Percentiles rank a stretch among this genome's conserved stretches.
These are phyloP conservation scores for Hyperopisus bebe DNA, from an alignment of 2,113 vertebrate genomes.

Conservation along the genomic window DNA sequence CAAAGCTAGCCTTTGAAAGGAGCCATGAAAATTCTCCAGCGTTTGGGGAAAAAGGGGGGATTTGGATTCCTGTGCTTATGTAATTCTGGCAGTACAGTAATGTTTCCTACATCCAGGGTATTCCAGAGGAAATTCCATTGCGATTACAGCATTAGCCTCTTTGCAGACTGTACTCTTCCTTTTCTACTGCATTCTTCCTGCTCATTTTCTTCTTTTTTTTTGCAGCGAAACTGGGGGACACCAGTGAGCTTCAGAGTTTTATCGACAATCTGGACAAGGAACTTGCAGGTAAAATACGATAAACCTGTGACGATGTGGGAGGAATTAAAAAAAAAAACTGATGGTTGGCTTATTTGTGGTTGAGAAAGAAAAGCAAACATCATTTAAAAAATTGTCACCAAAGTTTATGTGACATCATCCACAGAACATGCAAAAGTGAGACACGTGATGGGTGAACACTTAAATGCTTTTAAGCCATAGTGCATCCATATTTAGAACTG, in stretches of 20 bases:
- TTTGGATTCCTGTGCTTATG: constrained; percentile 32
- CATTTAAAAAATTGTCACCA: neutral
- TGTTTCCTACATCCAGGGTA: constrained; percentile 31
- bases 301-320: neutral
- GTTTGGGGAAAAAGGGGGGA: neutral
- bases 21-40: constrained; percentile 18
- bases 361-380: neutral
- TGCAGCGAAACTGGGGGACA: constrained; percentile 89
- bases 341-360: neutral
- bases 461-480: neutral
- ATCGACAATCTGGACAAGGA: constrained; percentile 90
- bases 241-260: constrained; percentile 86
- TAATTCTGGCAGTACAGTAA: constrained; percentile 38
- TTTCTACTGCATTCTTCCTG: constrained; percentile 22
- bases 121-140: constrained; percentile 53
- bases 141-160: constrained; percentile 37
- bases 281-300: constrained; percentile 72
- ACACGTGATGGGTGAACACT: neutral
- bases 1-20: constrained; percentile 22
- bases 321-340: neutral
- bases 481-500: neutral
- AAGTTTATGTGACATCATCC: neutral
- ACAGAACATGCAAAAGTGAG: neutral
- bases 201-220: constrained; percentile 35
- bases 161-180: constrained; percentile 38